A percentile compares a stretch with the other conserved stretches of the same genome.
Conservation (phyloP, 2,113 vertebrate genomes). For the Ranitomeya variabilis region DNA sequence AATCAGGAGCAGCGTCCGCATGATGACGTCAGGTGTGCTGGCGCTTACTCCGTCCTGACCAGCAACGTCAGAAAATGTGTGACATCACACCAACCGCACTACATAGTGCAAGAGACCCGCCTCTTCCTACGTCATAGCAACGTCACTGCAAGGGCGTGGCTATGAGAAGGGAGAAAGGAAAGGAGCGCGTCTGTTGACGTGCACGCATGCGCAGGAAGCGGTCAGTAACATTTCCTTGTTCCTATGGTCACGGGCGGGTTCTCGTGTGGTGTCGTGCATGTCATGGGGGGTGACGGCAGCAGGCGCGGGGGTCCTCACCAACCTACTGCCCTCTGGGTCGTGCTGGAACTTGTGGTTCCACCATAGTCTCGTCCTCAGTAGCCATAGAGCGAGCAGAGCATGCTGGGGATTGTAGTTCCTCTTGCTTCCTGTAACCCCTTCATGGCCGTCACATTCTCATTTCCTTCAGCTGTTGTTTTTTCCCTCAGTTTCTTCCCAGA, state of each 20-base stretch:
- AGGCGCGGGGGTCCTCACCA: too few species aligned
- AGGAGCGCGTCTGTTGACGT: not conserved
- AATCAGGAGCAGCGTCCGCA: too few species aligned
- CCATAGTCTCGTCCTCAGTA: not conserved
- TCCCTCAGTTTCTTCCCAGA: too few species aligned
- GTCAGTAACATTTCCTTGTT: not conserved
- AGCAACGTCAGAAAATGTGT: not conserved
- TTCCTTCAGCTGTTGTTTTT: too few species aligned
- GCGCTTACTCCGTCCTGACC: not conserved
- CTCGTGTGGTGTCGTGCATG: not conserved
- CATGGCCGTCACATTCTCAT: too few species aligned
- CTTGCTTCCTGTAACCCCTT: too few species aligned
- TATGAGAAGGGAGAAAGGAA: not conserved
- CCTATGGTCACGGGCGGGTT: too few species aligned
- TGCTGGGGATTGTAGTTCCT: not conserved
- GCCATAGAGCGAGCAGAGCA: not conserved
- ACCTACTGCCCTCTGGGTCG: not conserved
- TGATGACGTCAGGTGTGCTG: not conserved
- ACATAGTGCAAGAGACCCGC: not conserved
- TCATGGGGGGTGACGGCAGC: too few species aligned
- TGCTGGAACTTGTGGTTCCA: not conserved
- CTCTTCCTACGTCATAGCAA: not conserved
- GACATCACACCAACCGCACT: not conserved
- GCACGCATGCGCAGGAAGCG: slow-evolving; percentile 20
- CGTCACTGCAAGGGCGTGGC: not conserved